phyloP scores from a whole-genome alignment of 2,113 vertebrate species.

The Meriones unguiculatus region DNA sequence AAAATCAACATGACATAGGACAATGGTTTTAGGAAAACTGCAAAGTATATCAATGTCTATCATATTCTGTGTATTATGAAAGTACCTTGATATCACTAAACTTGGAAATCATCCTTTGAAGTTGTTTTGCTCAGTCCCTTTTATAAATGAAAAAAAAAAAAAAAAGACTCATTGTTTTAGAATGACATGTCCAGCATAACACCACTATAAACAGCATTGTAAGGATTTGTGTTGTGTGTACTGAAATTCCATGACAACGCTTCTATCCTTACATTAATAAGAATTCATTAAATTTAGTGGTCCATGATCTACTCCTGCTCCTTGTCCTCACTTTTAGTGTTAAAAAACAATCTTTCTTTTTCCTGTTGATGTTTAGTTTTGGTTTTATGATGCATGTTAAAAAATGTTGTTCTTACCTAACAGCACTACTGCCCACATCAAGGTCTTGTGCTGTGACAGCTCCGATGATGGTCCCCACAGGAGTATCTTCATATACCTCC shows the following conservation, averaged over 20 bases:
- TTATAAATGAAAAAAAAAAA: neutral
- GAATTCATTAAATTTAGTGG: neutral
- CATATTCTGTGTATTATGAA: neutral
- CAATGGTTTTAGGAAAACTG: neutral
- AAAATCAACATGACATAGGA: neutral
- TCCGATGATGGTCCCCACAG: conserved; percentile 95
- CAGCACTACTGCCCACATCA: conserved; percentile 93
- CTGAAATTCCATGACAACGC: rapidly evolving
- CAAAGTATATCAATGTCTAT: neutral
- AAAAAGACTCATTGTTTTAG: neutral
- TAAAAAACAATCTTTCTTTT: no score
- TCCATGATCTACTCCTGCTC: neutral
- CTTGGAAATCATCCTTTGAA: neutral
- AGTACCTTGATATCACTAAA: neutral
- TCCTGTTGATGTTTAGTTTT: neutral
- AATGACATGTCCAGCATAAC: rapidly evolving
- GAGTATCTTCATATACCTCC: conserved; percentile 98
- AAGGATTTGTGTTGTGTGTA: neutral
- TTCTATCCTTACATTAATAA: rapidly evolving
- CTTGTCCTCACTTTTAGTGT: neutral
- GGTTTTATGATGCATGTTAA: neutral
- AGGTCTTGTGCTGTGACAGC: conserved; percentile 98
- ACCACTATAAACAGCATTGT: rapidly evolving
- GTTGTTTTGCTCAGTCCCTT: neutral
- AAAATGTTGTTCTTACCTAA: conserved; percentile 90